These are phyloP conservation scores for Epirrhoe tristata DNA, from an alignment of 2,888 invertebrate species.

Conservation along the genomic window DNA sequence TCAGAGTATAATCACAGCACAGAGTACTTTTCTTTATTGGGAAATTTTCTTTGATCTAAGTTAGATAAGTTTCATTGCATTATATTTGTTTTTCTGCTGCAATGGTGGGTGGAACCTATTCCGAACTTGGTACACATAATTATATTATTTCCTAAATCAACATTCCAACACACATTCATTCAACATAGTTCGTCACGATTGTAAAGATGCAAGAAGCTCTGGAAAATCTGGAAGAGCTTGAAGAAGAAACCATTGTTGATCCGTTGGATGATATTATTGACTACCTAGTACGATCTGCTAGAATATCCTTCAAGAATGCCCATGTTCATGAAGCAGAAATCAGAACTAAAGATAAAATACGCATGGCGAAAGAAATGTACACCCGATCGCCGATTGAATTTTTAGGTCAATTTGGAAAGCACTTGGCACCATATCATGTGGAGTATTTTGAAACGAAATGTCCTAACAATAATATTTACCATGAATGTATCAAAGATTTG, in stretches of 20 bases:
- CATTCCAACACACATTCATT: background rate
- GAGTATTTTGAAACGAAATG: conserved; percentile 86
- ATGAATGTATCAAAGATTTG: conserved; percentile 87
- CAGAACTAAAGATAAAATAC: conserved; percentile 87
- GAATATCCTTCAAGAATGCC: conserved; percentile 92
- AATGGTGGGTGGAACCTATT: too few species aligned
- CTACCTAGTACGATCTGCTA: conserved; percentile 85
- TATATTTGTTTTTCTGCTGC: too few species aligned
- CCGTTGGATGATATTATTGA: conserved; percentile 86
- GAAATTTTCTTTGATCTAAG: too few species aligned
- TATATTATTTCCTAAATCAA: too few species aligned
- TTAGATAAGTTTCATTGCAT: too few species aligned
- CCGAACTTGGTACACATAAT: too few species aligned
- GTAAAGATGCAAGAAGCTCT: conserved; percentile 16
- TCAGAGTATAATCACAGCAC: too few species aligned
- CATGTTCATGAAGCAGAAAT: conserved; percentile 92
- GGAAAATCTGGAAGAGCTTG: conserved; percentile 21
- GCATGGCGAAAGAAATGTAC: conserved; percentile 88
- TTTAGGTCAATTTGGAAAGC: conserved; percentile 91
- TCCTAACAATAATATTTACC: conserved; percentile 64
- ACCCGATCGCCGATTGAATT: conserved; percentile 89
- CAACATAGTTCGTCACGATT: background rate
- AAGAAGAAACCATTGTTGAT: conserved; percentile 58
- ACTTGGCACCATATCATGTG: conserved; percentile 88
- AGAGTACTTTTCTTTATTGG: too few species aligned